Conservation (phyloP, 2,797 vertebrate species). For the Enteromius viviparus region DNA sequence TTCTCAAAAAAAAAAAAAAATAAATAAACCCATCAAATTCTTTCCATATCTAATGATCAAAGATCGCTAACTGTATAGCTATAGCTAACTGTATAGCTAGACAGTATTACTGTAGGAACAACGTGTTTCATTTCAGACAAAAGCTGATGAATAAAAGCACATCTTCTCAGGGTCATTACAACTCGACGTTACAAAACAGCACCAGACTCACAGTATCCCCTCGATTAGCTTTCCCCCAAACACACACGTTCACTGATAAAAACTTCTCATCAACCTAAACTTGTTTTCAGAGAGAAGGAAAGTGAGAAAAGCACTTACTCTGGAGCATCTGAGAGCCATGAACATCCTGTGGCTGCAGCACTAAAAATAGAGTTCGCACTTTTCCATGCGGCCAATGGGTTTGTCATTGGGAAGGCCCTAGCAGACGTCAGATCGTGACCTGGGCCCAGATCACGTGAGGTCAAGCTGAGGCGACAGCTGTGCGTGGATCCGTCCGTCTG, state of each 20-base stretch:
- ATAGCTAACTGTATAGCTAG: not conserved
- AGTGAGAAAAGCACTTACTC: slow-evolving; percentile 61
- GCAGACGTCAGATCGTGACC: slow-evolving; percentile 59
- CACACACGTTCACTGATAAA: not conserved
- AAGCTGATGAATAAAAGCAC: not conserved
- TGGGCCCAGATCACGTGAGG: slow-evolving; percentile 50
- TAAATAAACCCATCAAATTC: not conserved
- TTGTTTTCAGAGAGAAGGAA: not conserved
- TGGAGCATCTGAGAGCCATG: slow-evolving; percentile 53
- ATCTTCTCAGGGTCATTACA: not conserved
- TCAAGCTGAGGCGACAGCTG: slow-evolving; percentile 48
- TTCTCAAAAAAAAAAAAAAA: not conserved
- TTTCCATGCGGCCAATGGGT: slow-evolving; percentile 68
- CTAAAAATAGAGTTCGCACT: slow-evolving; percentile 74
- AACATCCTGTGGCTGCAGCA: slow-evolving; percentile 61
- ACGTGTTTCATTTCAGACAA: not conserved
- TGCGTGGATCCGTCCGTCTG: slow-evolving; percentile 32
- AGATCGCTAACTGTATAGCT: not conserved
- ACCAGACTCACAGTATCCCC: not conserved
- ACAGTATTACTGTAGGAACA: not conserved
- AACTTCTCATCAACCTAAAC: slow-evolving; percentile 10
- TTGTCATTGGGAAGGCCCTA: slow-evolving; percentile 63
- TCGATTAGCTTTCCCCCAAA: not conserved
- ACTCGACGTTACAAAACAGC: not conserved
- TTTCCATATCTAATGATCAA: not conserved